phyloP scores from a whole-genome alignment of 2,888 invertebrate genomes.

The Creontiades dilutus region DNA sequence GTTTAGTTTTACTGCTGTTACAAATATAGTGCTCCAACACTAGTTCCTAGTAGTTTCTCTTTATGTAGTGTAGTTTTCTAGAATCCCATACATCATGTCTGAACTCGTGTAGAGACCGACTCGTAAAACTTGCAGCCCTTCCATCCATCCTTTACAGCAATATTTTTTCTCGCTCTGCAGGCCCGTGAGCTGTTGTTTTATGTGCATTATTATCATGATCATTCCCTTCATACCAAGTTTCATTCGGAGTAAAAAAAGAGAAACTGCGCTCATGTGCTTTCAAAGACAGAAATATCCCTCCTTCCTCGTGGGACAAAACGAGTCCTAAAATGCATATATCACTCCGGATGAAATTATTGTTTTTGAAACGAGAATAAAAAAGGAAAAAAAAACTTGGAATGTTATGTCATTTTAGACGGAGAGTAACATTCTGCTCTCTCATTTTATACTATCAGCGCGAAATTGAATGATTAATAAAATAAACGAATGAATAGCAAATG shows the following conservation, averaged over 20 bases:
- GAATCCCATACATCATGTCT: not conserved
- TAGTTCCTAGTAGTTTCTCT: not conserved
- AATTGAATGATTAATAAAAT: too few species aligned
- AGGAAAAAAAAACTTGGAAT: too few species aligned
- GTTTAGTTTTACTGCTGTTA: not conserved
- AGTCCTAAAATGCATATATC: too few species aligned
- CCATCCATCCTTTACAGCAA: not conserved
- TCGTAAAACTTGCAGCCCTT: not conserved
- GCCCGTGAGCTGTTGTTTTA: constrained; percentile 2
- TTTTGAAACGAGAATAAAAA: too few species aligned
- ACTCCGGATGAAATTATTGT: too few species aligned
- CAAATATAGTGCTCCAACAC: not conserved
- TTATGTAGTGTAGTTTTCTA: not conserved
- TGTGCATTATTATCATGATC: not conserved
- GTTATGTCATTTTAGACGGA: too few species aligned
- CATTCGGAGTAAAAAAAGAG: not conserved
- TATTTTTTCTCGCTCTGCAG: not conserved
- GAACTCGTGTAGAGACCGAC: not conserved
- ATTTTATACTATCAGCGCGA: too few species aligned
- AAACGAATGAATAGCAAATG: too few species aligned
- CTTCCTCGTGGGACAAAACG: too few species aligned
- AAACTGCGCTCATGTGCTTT: not conserved
- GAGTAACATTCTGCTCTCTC: too few species aligned
- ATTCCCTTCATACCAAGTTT: not conserved
- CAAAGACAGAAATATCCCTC: not conserved